These are phyloP conservation scores for Gambelia wislizenii DNA, from an alignment of 2,797 vertebrate genomes.

Conservation along the genomic window DNA sequence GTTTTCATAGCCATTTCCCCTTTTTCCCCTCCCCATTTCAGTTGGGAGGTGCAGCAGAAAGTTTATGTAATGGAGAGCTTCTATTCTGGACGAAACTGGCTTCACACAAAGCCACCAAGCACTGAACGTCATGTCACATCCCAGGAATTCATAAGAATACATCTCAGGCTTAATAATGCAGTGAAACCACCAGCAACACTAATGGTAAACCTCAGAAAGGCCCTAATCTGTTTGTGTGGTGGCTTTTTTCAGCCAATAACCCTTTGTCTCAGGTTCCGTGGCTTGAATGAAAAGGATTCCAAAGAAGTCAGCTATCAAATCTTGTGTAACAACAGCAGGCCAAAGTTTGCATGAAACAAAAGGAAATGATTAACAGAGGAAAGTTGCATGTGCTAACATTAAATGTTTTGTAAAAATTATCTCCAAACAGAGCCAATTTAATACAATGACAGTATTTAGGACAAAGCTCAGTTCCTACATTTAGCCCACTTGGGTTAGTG, in stretches of 20 bases:
- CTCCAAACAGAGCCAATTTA: conserved; percentile 59
- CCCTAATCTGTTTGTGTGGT: background rate
- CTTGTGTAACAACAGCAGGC: conserved; percentile 57
- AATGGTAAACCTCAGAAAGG: background rate
- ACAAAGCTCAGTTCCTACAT: conserved; percentile 71
- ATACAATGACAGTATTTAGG: conserved; percentile 68
- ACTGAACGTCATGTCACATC: conserved; percentile 64
- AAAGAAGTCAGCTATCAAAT: conserved; percentile 53
- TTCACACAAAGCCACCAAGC: conserved; percentile 42
- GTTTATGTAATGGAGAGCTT: conserved; percentile 27
- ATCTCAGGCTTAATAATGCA: conserved; percentile 52
- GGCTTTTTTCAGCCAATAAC: background rate
- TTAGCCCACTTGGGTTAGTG: conserved; percentile 48
- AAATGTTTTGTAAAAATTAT: conserved; percentile 1
- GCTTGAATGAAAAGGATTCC: conserved; percentile 55
- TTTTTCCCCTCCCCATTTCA: conserved; percentile 48
- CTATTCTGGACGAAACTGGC: conserved; percentile 68
- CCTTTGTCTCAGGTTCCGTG: accelerated
- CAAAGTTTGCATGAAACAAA: conserved; percentile 69
- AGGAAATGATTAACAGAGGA: conserved; percentile 76
- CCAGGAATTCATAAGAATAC: conserved; percentile 36
- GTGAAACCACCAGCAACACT: background rate
- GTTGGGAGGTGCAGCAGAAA: conserved; percentile 53
- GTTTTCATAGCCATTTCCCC: conserved; percentile 25
- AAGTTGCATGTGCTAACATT: conserved; percentile 69